Percentiles rank a stretch among this genome's conserved stretches.
phyloP scores from a whole-genome alignment of 2,797 vertebrate genomes.

The Eidolon dupreanum region DNA sequence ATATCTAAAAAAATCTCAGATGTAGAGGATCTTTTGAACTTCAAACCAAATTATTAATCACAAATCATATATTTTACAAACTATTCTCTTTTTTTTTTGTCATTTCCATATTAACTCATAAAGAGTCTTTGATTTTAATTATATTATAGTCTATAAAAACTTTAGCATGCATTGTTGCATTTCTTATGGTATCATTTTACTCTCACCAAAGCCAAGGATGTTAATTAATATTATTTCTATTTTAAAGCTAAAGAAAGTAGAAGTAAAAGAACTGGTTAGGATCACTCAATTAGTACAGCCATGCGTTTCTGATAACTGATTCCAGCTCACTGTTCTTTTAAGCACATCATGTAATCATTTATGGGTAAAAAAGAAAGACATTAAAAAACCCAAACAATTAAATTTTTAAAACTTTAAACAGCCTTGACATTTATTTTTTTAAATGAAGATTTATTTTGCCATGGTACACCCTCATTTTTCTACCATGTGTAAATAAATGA shows the following conservation, averaged over 20 bases:
- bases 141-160: background rate
- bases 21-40: conserved; percentile 19
- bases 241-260: background rate
- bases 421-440: conserved; percentile 45
- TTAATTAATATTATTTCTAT: background rate
- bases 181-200: conserved; percentile 19
- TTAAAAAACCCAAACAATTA: background rate
- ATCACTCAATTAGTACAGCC: background rate
- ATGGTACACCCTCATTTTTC: background rate
- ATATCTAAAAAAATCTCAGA: background rate
- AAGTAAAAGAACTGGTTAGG: background rate
- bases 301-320: background rate
- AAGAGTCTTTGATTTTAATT: background rate
- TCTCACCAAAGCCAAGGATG: background rate
- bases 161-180: background rate
- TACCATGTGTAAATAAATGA: background rate
- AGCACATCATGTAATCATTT: background rate
- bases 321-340: background rate
- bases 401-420: background rate
- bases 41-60: conserved; percentile 46
- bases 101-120: background rate
- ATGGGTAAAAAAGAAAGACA: background rate
- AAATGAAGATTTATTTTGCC: conserved; percentile 47
- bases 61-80: background rate
- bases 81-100: conserved; percentile 7